A percentile compares a stretch with the other conserved stretches of the same genome.
Conservation (phyloP, 2,797 vertebrate genomes). For the Xenops minutus region DNA sequence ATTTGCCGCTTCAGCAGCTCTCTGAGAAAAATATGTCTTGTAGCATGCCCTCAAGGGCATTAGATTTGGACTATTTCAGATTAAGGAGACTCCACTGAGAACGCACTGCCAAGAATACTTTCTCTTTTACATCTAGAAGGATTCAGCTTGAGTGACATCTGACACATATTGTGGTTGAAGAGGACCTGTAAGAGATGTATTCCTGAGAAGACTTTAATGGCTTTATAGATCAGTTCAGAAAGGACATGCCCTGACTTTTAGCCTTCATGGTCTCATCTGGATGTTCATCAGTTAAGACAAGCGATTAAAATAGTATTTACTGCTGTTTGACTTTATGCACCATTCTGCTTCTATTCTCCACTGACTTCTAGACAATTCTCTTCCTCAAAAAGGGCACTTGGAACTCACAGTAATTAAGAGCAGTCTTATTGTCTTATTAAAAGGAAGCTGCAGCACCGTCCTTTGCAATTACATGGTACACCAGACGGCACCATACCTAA, state of each 20-base stretch:
- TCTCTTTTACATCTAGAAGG: not conserved
- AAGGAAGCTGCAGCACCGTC: not conserved
- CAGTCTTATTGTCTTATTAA: not conserved
- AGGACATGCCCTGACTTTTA: not conserved
- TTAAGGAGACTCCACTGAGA: not conserved
- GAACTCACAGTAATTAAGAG: not conserved
- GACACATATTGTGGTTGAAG: not conserved
- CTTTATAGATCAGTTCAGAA: not conserved
- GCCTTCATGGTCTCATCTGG: not conserved
- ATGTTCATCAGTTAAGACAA: not conserved
- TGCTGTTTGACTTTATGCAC: not conserved
- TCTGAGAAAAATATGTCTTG: not conserved
- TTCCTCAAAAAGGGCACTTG: not conserved
- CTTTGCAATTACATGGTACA: not conserved
- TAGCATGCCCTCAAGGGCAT: not conserved
- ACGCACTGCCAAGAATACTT: not conserved
- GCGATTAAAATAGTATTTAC: not conserved
- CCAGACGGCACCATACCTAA: not conserved
- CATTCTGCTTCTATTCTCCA: not conserved
- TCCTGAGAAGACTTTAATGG: not conserved
- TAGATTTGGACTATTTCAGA: not conserved
- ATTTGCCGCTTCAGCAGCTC: constrained; percentile 34
- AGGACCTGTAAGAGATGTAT: not conserved
- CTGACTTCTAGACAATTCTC: not conserved
- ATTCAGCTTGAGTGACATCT: not conserved